Evolutionary conservation across 2,888 invertebrate genomes (phyloP).

Genomic region (Agrotis ipsilon): DNA sequence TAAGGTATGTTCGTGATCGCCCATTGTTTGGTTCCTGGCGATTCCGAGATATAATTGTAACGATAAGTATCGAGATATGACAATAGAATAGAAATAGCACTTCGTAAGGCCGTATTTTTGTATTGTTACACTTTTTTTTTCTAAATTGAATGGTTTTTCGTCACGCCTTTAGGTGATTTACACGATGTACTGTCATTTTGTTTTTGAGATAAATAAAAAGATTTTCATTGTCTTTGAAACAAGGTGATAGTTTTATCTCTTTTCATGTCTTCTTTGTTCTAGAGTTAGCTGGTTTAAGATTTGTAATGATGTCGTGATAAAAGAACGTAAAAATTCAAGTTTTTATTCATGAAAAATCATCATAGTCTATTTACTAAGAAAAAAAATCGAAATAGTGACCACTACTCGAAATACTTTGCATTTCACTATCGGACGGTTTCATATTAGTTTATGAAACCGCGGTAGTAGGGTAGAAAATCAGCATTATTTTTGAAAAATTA

Average conservation of each 20-base stretch:
- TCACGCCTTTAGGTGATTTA: constrained; percentile 5
- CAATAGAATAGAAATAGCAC: constrained; percentile 57
- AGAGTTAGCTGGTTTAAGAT: not conserved
- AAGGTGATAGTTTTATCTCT: constrained; percentile 3
- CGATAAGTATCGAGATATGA: constrained; percentile 60
- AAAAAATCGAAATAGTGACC: no score
- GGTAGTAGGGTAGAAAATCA: no score
- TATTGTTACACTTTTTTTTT: no score
- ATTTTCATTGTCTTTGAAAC: not conserved
- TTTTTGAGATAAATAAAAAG: not conserved
- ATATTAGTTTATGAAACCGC: no score
- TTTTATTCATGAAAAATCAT: no score
- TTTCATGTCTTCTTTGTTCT: not conserved
- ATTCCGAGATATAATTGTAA: constrained; percentile 64
- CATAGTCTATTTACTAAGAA: no score
- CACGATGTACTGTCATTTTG: constrained; percentile 15
- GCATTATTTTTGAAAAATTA: no score
- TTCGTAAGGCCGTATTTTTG: constrained; percentile 47
- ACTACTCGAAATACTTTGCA: no score
- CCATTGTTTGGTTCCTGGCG: constrained; percentile 63
- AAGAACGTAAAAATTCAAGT: not conserved
- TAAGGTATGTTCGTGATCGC: constrained; percentile 66
- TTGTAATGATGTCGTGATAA: not conserved
- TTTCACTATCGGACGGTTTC: no score
- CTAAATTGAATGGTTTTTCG: constrained; percentile 11